These are phyloP conservation scores for Leptonema lineaticorne DNA, from an alignment of 1,140 invertebrate species.

Conservation along the genomic window DNA sequence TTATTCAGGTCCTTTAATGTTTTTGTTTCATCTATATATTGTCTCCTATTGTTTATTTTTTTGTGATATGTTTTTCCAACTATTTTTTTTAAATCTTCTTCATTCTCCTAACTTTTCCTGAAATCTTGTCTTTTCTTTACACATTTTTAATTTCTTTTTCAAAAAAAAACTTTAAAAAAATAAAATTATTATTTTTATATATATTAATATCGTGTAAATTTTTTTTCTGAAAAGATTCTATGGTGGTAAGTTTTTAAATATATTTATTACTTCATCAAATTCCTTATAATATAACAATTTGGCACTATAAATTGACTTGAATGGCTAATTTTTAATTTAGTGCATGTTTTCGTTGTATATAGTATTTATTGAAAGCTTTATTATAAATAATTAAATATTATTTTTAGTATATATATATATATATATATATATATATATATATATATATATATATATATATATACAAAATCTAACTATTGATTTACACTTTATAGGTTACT, in stretches of 20 bases:
- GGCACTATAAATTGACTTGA: too few species aligned
- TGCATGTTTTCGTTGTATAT: too few species aligned
- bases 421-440: not conserved
- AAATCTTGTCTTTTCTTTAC: not conserved
- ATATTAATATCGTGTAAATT: too few species aligned
- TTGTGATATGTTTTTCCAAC: conserved; percentile 24
- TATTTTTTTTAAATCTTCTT: not conserved
- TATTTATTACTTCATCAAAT: too few species aligned
- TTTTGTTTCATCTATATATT: conserved; percentile 46
- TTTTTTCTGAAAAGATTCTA: too few species aligned
- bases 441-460: not conserved
- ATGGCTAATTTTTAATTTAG: too few species aligned
- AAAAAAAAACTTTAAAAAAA: not conserved
- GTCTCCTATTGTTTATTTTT: too few species aligned
- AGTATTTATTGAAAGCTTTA: not conserved
- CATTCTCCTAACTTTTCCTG: too few species aligned
- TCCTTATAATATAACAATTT: too few species aligned
- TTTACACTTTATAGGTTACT: conserved; percentile 69
- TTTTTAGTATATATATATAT: not conserved
- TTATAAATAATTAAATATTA: not conserved
- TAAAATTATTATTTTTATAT: not conserved
- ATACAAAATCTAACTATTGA: not conserved
- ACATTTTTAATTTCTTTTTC: not conserved
- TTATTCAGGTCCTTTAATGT: conserved; percentile 54
- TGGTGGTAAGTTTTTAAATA: too few species aligned